These are phyloP conservation scores for Beris morrisii DNA, from an alignment of 2,888 invertebrate genomes.

Conservation along the genomic window DNA sequence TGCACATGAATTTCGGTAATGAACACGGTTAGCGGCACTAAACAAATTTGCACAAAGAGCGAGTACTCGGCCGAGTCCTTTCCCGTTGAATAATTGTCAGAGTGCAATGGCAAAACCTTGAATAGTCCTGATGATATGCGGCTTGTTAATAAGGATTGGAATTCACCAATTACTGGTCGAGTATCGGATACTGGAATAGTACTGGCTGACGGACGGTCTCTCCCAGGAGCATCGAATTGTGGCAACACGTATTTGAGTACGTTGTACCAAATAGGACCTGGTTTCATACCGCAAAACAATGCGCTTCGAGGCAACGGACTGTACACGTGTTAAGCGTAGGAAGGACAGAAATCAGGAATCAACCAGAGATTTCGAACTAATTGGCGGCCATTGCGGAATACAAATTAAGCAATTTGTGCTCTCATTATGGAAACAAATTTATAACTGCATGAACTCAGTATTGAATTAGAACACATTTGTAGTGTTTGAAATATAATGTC, in stretches of 20 bases:
- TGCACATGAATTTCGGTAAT: constrained; percentile 20
- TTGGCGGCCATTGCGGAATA: constrained; percentile 36
- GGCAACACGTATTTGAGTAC: neutral
- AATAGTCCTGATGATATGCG: constrained; percentile 24
- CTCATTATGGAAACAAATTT: constrained; percentile 33
- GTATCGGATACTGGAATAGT: neutral
- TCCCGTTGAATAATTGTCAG: constrained; percentile 21
- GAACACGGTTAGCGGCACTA: neutral
- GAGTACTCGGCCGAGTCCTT: neutral
- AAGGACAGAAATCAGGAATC: constrained; percentile 17
- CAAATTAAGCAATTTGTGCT: constrained; percentile 35
- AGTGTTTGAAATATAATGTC: too few relatives aligned
- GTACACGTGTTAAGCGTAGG: neutral
- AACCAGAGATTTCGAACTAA: constrained; percentile 33
- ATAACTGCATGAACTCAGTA: too few relatives aligned
- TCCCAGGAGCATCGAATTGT: neutral
- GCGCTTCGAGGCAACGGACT: neutral
- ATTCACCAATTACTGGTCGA: constrained; percentile 23
- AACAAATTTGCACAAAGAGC: neutral
- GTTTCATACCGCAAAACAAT: neutral
- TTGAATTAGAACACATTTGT: too few relatives aligned
- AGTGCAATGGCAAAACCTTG: constrained; percentile 17
- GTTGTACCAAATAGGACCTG: neutral
- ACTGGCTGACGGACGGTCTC: neutral
- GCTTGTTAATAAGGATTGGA: constrained; percentile 30